Conservation (phyloP, 2,888 invertebrate species). For the Heliconius sara region DNA sequence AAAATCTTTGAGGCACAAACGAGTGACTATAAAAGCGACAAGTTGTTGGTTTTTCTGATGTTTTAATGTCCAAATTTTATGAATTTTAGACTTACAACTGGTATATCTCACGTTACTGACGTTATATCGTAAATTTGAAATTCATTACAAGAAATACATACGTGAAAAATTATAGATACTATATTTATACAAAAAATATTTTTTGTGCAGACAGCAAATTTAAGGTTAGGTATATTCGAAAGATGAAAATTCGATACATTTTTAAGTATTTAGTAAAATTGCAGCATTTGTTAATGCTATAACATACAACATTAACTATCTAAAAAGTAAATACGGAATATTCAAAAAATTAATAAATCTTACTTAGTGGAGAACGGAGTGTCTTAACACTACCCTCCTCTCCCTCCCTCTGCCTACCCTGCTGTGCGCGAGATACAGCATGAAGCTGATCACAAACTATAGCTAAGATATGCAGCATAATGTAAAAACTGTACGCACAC, state of each 20-base stretch:
- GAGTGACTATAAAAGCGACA: too few species aligned
- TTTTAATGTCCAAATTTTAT: too few species aligned
- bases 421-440: too few species aligned
- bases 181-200: too few species aligned
- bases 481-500: conserved; percentile 29
- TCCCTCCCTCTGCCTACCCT: too few species aligned
- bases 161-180: not conserved
- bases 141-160: not conserved
- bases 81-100: not conserved
- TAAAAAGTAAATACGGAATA: not conserved
- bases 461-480: not conserved
- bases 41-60: too few species aligned
- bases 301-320: not conserved
- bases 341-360: not conserved
- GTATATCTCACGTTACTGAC: not conserved
- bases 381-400: too few species aligned
- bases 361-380: not conserved
- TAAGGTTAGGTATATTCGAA: not conserved
- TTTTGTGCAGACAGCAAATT: not conserved
- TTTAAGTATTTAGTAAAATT: not conserved
- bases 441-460: not conserved
- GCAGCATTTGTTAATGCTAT: not conserved
- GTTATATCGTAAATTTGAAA: not conserved
- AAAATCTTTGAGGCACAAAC: too few species aligned
- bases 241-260: not conserved